Percentiles rank a stretch among this genome's conserved stretches.
phyloP scores from a whole-genome alignment of 2,113 vertebrate genomes.

The Rhabdornis inornatus region DNA sequence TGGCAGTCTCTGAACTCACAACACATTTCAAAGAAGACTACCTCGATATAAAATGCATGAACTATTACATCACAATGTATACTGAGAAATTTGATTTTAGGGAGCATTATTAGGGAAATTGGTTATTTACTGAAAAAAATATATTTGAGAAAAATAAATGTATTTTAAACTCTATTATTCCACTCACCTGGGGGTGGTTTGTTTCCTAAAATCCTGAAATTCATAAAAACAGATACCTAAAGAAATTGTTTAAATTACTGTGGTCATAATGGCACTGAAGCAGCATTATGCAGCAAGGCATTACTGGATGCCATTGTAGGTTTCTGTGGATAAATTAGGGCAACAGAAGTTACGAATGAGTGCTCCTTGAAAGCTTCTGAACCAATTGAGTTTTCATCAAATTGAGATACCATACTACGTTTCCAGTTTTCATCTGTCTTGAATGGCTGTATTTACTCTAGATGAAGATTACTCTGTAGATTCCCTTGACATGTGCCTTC shows the following conservation, averaged over 20 bases:
- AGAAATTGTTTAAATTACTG: neutral
- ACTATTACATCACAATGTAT: constrained; percentile 28
- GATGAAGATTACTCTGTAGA: constrained; percentile 56
- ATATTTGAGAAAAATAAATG: neutral
- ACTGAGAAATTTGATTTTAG: constrained; percentile 24
- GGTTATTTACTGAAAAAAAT: neutral
- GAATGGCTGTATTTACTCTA: constrained; percentile 56
- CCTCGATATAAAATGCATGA: constrained; percentile 39
- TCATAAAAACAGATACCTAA: neutral
- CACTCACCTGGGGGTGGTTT: neutral
- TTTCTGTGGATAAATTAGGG: neutral
- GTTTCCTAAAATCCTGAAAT: constrained; percentile 9
- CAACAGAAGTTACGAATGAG: neutral
- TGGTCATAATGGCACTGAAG: neutral
- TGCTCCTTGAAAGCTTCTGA: constrained; percentile 22
- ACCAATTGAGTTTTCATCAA: constrained; percentile 45
- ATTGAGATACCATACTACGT: constrained; percentile 38
- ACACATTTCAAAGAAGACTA: constrained; percentile 44
- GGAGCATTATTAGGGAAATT: neutral
- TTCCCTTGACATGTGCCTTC: constrained; percentile 57
- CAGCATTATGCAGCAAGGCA: neutral
- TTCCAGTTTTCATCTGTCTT: constrained; percentile 38
- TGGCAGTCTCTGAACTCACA: constrained; percentile 55
- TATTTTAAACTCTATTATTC: neutral
- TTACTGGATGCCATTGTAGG: neutral